phyloP scores from a whole-genome alignment of 1,140 invertebrate species.

The Whitmania pigra region DNA sequence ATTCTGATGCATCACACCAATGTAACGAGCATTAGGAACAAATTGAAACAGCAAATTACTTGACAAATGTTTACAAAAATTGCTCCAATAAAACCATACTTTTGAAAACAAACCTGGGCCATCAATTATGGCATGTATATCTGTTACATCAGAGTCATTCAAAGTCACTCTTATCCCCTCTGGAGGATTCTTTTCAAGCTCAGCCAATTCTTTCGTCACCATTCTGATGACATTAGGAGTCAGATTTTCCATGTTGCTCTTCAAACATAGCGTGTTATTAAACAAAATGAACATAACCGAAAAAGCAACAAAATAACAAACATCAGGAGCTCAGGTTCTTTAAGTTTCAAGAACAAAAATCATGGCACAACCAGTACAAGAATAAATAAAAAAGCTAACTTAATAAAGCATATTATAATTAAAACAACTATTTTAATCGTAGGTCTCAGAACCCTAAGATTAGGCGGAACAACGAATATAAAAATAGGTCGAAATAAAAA shows the following conservation, averaged over 20 bases:
- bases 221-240: slow-evolving; percentile 78
- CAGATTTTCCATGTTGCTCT: slow-evolving; percentile 71
- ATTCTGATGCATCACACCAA: too few species aligned
- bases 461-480: too few species aligned
- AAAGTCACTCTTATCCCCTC: slow-evolving; percentile 75
- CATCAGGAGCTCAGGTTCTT: too few species aligned
- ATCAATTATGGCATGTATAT: slow-evolving; percentile 78
- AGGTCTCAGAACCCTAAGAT: too few species aligned
- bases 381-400: too few species aligned
- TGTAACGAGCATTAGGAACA: neutral
- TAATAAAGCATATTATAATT: too few species aligned
- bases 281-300: neutral
- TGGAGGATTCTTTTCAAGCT: slow-evolving; percentile 60
- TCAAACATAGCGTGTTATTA: slow-evolving; percentile 1
- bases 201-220: slow-evolving; percentile 68
- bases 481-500: too few species aligned
- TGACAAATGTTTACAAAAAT: neutral
- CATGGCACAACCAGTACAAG: too few species aligned
- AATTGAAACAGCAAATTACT: neutral
- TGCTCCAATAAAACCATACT: neutral
- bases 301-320: too few species aligned
- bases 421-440: too few species aligned
- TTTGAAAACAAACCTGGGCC: slow-evolving; percentile 55
- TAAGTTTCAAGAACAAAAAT: too few species aligned
- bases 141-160: slow-evolving; percentile 79